Base-by-base conservation (phyloP, 2,113 vertebrate species). In the Dicentrarchus labrax region DNA sequence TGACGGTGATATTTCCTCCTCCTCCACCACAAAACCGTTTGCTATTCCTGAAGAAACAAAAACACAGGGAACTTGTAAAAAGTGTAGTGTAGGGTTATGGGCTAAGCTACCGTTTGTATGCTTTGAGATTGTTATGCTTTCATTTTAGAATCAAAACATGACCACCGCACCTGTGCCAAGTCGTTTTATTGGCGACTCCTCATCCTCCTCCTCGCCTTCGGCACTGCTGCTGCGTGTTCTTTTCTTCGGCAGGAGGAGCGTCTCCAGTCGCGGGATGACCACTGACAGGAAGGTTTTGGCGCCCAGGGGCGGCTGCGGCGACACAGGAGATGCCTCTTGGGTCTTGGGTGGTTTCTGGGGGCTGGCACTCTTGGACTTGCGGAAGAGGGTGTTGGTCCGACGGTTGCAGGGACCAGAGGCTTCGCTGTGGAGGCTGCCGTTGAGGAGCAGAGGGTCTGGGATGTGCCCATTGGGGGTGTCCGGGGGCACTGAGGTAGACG, bases 251-350 rank as follows among this genome's bases (percentile, higher is more conserved):
- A 98, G 96, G 89, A 99, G 97, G 77, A 99, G 96, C 67, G 98
- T 99, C 96, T 99, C 98, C 93, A 99, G 96, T 83, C 98, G 97
- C 92, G 98, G 98, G 94, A 99, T 97, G 90, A 99, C 98, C 94
- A 99, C 98, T 38, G 98, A 99, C 91, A 99, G 95, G 95, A 99
- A 98, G 93, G 98, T 98, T 95, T 99, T 99, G 92, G 97, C 95
- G 85, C 98, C 98, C 89, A 98, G 96, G 90, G 97, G 96, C 80
- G 96, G 96, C 30, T 30, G 30, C 89, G 96, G 95, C 89, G 95
- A 95, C 89, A 90, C 95, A 89, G 95, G 89, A 89, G 96, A 93
- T 69, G 94, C 94, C 87, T 97, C 97, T 86, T 92, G 95, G 86
- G 90, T 94, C 94, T 95, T 97, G 91, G 94, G 92, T 81, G 96